Conservation (phyloP, 2,113 vertebrate species). For the Naja naja region DNA sequence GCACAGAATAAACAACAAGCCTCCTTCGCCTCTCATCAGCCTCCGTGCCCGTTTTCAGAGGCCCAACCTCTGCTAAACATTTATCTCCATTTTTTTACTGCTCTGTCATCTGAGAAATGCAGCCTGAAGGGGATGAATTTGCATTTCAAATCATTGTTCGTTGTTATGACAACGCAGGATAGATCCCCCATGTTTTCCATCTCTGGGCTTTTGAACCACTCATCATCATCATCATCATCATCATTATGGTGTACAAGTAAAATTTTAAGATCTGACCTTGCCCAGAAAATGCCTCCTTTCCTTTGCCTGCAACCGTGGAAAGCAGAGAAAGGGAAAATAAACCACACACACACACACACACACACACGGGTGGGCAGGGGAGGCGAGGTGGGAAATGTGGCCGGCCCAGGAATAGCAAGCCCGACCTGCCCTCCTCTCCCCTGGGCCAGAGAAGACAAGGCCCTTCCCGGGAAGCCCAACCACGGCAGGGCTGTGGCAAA, state of each 20-base stretch:
- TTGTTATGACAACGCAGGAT: conserved; percentile 74
- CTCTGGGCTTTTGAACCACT: neutral
- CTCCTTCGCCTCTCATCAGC: conserved; percentile 36
- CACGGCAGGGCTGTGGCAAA: neutral
- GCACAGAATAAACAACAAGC: conserved; percentile 24
- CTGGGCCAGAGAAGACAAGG: neutral
- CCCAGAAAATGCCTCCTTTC: conserved; percentile 9
- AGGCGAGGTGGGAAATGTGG: conserved; percentile 1
- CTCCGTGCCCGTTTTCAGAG: conserved; percentile 55
- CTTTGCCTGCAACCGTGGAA: conserved; percentile 19
- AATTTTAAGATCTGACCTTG: conserved; percentile 1
- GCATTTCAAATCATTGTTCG: conserved; percentile 71
- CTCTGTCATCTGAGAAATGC: conserved; percentile 42
- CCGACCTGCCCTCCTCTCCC: no score
- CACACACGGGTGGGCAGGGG: neutral
- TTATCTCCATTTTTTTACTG: conserved; percentile 48
- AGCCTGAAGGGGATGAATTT: conserved; percentile 62
- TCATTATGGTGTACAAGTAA: conserved; percentile 18
- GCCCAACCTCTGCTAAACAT: conserved; percentile 41
- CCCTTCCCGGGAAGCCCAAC: neutral
- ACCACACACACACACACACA: neutral
- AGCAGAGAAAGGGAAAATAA: conserved; percentile 20
- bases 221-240: conserved; percentile 15
- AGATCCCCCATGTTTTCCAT: conserved; percentile 37
- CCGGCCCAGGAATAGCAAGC: neutral